Base-by-base conservation (phyloP, 2,888 invertebrate species). In the Trissonchulus latispiculum region DNA sequence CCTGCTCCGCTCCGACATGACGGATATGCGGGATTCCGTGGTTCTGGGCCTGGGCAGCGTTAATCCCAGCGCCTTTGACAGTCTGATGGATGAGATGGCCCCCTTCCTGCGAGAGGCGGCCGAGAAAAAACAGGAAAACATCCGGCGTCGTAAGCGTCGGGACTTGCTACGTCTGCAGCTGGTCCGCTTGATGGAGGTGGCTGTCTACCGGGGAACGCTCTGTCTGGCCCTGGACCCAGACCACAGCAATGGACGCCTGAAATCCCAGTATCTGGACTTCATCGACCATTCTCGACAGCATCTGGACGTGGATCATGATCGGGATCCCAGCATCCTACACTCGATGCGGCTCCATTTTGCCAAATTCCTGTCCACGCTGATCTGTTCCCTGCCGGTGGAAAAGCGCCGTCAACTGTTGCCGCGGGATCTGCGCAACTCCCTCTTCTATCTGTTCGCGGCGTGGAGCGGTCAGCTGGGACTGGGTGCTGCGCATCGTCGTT, bases 101-200 rank as follows among this genome's bases (percentile, higher is more conserved):
- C 89, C 91, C 0, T 90, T 93, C 77, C 89, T 99, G 74, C 89
- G 95, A 29, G 99, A 99, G 84, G 95, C 96, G 0, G 91, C 95
- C 31, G 97, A 99, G 83, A 89, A 93, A 69, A 97, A 96, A 83
- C 95, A 96, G 84, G 97, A 97, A 83, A 99, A 96, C 83, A 91
- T 96, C 87, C 88, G 96, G 73, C 87, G 97, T 61, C 87, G 95
- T 61, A 87, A 94, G 73, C 88, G 96, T 61, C 89, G 95, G 72
- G 99, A 99, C 84, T 91, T 94, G 18, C 85, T 99, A 70, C 87
- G 99, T 64, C 87, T 97, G 62, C 93, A 96, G 80, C 87, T 99
- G 77, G 92, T 95, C 75, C 89, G 91, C 80, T 90, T 97, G 78
- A 87, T 99, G 78, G 92, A 97, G 81, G 88, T 93, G 75, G 91